Base-by-base conservation (phyloP, 2,888 invertebrate genomes). In the Polydrusus tereticollis region DNA sequence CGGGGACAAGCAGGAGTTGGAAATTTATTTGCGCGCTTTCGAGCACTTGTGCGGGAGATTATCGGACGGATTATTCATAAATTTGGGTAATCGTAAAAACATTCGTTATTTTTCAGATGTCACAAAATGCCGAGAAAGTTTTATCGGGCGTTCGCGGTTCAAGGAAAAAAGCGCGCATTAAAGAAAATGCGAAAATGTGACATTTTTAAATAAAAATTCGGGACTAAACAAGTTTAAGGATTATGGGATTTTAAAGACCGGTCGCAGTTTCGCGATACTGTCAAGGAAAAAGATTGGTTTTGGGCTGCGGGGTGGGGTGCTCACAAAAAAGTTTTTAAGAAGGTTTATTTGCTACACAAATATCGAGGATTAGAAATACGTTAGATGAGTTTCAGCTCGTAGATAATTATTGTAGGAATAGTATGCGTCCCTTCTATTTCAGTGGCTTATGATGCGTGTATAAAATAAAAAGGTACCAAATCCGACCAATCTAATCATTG, bases 21-120 rank as follows among this genome's bases (percentile, higher is more conserved):
- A 41, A 72, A 68, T 67, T 72, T 72, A 72, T 72, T 72, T 55
- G 23, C 67, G 23, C 43, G 50, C 66, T 72, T 41, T 67, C 67
- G 36, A 67, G 62, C 62, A 68, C 65, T 65, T 60, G 62, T 57
- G n/a, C n/a, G 58, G 50, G 41, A 67, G 72, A 72, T 72, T 72
- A 72, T 72, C 72, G 58, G 62, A 68, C 72, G 72, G 72, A 72
- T 72, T 72, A 72, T 72, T 62, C 63, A 72, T 72, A 72, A 72
- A 72, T 72, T 72, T 72, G 72, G 72, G 67, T 72, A 72, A 72
- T 72, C 72, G 67, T 62, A 68, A 72, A 72, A 72, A 68, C 68
- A 72, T 72, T 72, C 72, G 67, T 62, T 63, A 68, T 72, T 72
- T 72, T 72, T 68, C 68, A 67, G 72, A 67, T 68, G 67, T 68